These are phyloP conservation scores for Cantharis rufa DNA, from an alignment of 2,888 invertebrate species.

Conservation along the genomic window DNA sequence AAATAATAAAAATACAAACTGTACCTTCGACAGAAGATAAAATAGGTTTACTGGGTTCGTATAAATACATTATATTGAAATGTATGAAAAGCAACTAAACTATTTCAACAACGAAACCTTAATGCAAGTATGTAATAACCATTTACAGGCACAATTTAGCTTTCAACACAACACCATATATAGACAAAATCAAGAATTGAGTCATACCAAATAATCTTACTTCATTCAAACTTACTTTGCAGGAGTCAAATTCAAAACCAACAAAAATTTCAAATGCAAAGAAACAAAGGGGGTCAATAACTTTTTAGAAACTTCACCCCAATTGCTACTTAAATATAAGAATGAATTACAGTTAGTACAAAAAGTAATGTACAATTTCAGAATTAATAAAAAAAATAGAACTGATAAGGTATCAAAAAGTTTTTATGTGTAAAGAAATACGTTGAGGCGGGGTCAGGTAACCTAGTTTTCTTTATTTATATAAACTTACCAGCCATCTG, in stretches of 20 bases:
- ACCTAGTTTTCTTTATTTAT: conserved; percentile 51
- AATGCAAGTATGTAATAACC: conserved; percentile 35
- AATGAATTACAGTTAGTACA: not conserved
- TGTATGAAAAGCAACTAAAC: conserved; percentile 10
- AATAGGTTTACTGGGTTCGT: conserved; percentile 74
- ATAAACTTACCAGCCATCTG: conserved; percentile 85
- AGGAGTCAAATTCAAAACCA: not conserved
- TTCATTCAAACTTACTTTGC: conserved; percentile 26
- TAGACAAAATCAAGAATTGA: conserved; percentile 59
- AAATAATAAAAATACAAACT: not conserved
- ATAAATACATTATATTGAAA: conserved; percentile 66
- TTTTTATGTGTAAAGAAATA: conserved; percentile 35
- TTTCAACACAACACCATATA: conserved; percentile 67
- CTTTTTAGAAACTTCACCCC: not conserved
- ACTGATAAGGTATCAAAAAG: not conserved
- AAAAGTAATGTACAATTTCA: not conserved
- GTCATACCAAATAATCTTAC: conserved; percentile 38
- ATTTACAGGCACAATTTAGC: conserved; percentile 36
- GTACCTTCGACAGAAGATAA: conserved; percentile 78
- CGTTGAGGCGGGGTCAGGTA: conserved; percentile 53
- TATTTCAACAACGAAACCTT: not conserved
- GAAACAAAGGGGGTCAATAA: not conserved
- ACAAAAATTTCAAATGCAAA: not conserved
- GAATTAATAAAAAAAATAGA: not conserved
- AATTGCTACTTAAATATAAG: not conserved